A percentile compares a stretch with the other conserved stretches of the same genome.
These are phyloP conservation scores for Macrocentrus cingulum DNA, from an alignment of 1,140 invertebrate genomes.

Conservation along the genomic window DNA sequence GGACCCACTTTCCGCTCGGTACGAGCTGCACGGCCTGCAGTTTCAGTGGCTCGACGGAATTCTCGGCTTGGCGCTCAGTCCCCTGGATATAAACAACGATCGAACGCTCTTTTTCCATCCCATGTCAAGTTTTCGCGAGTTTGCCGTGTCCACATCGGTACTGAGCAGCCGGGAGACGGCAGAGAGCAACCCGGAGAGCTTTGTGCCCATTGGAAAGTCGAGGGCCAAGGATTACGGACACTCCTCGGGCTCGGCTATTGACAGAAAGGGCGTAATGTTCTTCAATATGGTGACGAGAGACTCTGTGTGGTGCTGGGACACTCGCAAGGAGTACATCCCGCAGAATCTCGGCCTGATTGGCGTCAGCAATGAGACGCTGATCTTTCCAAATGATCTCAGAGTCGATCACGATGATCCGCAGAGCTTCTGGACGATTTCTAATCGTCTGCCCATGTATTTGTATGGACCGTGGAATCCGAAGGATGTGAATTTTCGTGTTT, in stretches of 20 bases:
- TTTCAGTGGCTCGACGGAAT: constrained; percentile 83
- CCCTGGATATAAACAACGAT: constrained; percentile 60
- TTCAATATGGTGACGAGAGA: constrained; percentile 75
- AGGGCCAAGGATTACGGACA: constrained; percentile 68
- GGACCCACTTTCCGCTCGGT: constrained; percentile 69
- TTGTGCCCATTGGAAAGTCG: constrained; percentile 64
- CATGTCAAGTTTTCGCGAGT: constrained; percentile 77
- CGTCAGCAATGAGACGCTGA: constrained; percentile 61
- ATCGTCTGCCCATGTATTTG: constrained; percentile 72
- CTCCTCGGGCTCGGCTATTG: constrained; percentile 71
- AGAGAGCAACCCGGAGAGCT: constrained; percentile 60
- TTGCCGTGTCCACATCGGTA: constrained; percentile 68
- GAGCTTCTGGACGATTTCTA: constrained; percentile 74
- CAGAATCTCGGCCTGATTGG: constrained; percentile 66
- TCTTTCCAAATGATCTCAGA: constrained; percentile 79
- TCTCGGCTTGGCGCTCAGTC: constrained; percentile 73
- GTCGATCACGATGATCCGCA: constrained; percentile 70
- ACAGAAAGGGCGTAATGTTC: constrained; percentile 72
- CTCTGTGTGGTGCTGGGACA: constrained; percentile 79
- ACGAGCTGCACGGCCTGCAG: constrained; percentile 68
- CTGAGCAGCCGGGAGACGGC: constrained; percentile 63
- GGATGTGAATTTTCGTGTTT: constrained; percentile 72
- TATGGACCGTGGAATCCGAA: constrained; percentile 67
- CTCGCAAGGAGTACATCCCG: constrained; percentile 68
- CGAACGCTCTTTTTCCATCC: constrained; percentile 75